Evolutionary conservation across 2,888 invertebrate genomes (phyloP).

Genomic region (Plebejus anna): DNA sequence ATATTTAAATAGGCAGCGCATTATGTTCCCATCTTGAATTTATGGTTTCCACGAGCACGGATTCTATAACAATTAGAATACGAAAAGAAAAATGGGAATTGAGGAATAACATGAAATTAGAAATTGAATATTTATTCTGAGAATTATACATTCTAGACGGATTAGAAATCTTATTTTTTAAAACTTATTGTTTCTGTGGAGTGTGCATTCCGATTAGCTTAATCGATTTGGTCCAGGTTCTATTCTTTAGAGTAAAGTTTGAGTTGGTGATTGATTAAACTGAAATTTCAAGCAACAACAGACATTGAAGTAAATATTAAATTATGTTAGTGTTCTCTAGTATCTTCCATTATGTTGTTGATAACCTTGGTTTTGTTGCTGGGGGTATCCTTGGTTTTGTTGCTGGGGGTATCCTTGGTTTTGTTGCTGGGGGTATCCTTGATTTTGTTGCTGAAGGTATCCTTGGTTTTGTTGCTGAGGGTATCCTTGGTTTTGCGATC

Average conservation of each 20-base stretch:
- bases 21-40: constrained; percentile 1
- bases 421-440: not conserved
- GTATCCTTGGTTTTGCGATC: not conserved
- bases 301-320: no score
- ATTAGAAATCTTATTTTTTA: not conserved
- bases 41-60: constrained; percentile 1
- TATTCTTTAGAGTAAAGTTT: no score
- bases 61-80: constrained; percentile 9
- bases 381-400: not conserved
- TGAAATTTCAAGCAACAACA: no score
- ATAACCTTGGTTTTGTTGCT: not conserved
- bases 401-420: not conserved
- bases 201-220: no score
- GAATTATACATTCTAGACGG: not conserved
- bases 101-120: not conserved
- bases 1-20: not conserved
- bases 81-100: constrained; percentile 4
- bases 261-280: no score
- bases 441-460: not conserved
- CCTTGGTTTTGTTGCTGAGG: not conserved
- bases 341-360: not conserved
- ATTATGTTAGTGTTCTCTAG: not conserved
- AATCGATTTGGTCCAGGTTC: no score
- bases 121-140: constrained; percentile 5
- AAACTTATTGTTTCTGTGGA: no score